A percentile compares a stretch with the other conserved stretches of the same genome.
Evolutionary conservation across 1,140 invertebrate genomes (phyloP).

Genomic region (Bombus haemorrhoidalis): DNA sequence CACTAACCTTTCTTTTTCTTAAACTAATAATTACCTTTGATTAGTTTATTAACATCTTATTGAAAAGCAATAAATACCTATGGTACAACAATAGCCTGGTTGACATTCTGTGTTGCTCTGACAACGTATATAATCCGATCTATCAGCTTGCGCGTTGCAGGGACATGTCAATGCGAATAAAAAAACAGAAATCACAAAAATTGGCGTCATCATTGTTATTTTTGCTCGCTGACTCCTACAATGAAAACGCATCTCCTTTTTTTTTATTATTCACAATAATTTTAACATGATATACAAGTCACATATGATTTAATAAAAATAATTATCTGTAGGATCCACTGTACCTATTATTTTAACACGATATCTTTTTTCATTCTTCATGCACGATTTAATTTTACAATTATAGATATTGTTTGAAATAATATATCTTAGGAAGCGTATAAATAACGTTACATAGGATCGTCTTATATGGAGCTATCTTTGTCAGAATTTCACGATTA

Average conservation of each 20-base stretch:
- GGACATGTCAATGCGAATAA: not conserved
- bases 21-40: not conserved
- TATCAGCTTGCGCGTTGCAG: not conserved
- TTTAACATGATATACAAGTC: not conserved
- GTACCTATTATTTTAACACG: not conserved
- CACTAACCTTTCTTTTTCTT: not conserved
- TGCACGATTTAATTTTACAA: too few relatives aligned
- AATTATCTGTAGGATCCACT: not conserved
- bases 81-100: constrained; percentile 50
- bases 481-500: constrained; percentile 18
- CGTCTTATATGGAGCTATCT: constrained; percentile 37
- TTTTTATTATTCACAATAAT: not conserved
- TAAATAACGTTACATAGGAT: constrained; percentile 2
- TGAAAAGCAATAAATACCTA: constrained; percentile 49
- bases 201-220: constrained; percentile 44
- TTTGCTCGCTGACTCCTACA: constrained; percentile 13
- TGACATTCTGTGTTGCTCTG: constrained; percentile 50
- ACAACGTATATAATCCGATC: constrained; percentile 37
- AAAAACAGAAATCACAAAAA: constrained; percentile 13
- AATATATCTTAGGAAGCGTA: not conserved
- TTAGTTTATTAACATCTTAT: not conserved
- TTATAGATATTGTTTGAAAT: too few relatives aligned
- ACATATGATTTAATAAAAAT: not conserved
- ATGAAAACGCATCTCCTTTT: not conserved
- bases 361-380: too few relatives aligned